Evolutionary conservation across 2,888 invertebrate genomes (phyloP).

Genomic region (Drosophila anomelani): DNA sequence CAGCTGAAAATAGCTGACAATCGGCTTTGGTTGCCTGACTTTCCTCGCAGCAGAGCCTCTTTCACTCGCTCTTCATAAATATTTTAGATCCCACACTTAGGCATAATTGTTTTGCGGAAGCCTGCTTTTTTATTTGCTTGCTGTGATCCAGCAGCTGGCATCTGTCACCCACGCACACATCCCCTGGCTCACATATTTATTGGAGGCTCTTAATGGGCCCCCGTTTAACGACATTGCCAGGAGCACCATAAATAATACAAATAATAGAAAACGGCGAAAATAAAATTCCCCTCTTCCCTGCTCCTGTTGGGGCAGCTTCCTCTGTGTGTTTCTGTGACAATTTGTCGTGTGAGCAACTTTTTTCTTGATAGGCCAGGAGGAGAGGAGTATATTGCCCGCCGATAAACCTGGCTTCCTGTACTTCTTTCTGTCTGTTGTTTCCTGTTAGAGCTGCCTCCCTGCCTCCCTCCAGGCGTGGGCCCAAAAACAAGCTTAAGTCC

Average conservation of each 20-base stretch:
- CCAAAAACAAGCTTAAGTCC: conserved; percentile 46
- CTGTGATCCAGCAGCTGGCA: conserved; percentile 50
- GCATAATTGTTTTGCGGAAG: conserved; percentile 66
- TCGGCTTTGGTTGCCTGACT: conserved; percentile 16
- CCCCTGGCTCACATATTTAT: conserved; percentile 17
- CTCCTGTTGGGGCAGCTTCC: conserved; percentile 34
- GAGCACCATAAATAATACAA: conserved; percentile 73
- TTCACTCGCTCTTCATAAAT: conserved; percentile 58
- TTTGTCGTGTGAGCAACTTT: conserved; percentile 75
- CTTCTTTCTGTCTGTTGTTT: conserved; percentile 5
- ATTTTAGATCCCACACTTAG: conserved; percentile 67
- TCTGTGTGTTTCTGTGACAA: conserved; percentile 50
- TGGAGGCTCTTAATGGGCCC: conserved; percentile 60
- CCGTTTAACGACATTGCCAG: conserved; percentile 65
- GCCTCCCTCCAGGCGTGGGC: not conserved
- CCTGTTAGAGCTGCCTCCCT: not conserved
- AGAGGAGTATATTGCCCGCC: conserved; percentile 38
- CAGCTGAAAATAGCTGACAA: conserved; percentile 37
- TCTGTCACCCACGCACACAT: conserved; percentile 47
- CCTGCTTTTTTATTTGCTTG: conserved; percentile 25
- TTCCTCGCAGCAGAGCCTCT: conserved; percentile 12
- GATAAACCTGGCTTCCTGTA: conserved; percentile 55
- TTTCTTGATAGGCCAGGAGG: conserved; percentile 65
- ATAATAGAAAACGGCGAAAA: conserved; percentile 66
- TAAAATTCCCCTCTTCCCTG: conserved; percentile 53